A percentile compares a stretch with the other conserved stretches of the same genome.
phyloP scores from a whole-genome alignment of 2,888 invertebrate genomes.

The Leptinotarsa tumamoca region DNA sequence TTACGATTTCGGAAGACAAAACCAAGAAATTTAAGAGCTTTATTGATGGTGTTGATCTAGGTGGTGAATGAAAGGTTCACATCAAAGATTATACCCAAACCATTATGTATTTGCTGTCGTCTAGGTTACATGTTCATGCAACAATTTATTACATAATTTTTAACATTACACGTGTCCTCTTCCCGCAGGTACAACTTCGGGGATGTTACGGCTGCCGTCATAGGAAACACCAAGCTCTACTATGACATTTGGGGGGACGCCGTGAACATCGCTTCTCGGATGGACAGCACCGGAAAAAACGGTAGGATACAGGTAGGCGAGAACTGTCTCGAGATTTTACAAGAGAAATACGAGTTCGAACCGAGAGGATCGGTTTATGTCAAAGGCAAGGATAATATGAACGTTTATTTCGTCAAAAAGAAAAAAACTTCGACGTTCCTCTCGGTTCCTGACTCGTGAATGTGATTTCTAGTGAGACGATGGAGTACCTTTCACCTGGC shows the following conservation, averaged over 20 bases:
- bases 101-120: too few relatives aligned
- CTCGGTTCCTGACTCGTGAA: slow-evolving; percentile 47
- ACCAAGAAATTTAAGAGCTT: too few relatives aligned
- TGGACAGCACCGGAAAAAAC: slow-evolving; percentile 95
- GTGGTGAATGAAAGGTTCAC: too few relatives aligned
- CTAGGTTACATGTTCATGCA: too few relatives aligned
- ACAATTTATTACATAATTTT: too few relatives aligned
- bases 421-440: slow-evolving; percentile 65
- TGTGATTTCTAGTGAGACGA: slow-evolving; percentile 37
- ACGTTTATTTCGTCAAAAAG: slow-evolving; percentile 81
- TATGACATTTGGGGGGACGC: slow-evolving; percentile 99
- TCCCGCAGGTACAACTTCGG: slow-evolving; percentile 81
- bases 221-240: slow-evolving; percentile 94
- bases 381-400: slow-evolving; percentile 97
- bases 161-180: too few relatives aligned
- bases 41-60: too few relatives aligned
- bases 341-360: slow-evolving; percentile 85
- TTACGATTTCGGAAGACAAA: too few relatives aligned
- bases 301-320: slow-evolving; percentile 88
- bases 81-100: too few relatives aligned
- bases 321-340: slow-evolving; percentile 78
- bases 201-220: slow-evolving; percentile 96
- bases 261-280: slow-evolving; percentile 95
- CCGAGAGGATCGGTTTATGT: slow-evolving; percentile 94
- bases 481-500: neutral